Base-by-base conservation (phyloP, 1,140 invertebrate genomes). In the Zaprionus africanus region DNA sequence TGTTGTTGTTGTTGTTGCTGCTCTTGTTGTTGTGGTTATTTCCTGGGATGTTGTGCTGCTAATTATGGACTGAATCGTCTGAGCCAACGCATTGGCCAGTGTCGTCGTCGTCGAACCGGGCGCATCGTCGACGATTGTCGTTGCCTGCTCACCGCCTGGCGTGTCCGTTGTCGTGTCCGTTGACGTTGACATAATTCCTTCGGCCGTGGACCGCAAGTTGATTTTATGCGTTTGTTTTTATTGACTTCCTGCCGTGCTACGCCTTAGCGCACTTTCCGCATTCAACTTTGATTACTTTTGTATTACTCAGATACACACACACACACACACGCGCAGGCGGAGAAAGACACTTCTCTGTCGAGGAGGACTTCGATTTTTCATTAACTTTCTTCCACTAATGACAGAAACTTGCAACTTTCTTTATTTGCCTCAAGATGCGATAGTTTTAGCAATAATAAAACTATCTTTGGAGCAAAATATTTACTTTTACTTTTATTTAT, bases 191-290 rank as follows among this genome's bases (percentile, higher is more conserved):
- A 90, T 90, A 88, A 76, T 90, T 82, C 69, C 46, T 13, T 51
- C 1, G n/a, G 3, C 17, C 43, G 65, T 67, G 62, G 57, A 88
- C 78, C 79, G 61, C 85, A 90, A 90, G 82, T 82, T 90, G 81
- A 69, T 79, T 90, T 90, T 77, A 81, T 90, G 79, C 77, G 76
- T 75, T 88, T 90, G 79, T 81, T 88, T 90, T 90, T 84, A 88
- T 90, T 76, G 81, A 88, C 81, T 90, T 88, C 84, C 84, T 81
- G 84, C 78, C 81, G 84, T 72, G 78, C 76, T 68, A 19, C n/a
- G 56, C 59, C n/a, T 38, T 22, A 13, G 51, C 57, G 36, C 54
- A 65, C 60, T 72, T 79, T 62, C 72, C 54, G 61, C 64, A 58
- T 71, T 72, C 22, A 64, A 64, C 63, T 82, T 90, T 90, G 79